These are phyloP conservation scores for Ceratothoa steindachneri DNA, from an alignment of 2,888 invertebrate species.

Conservation along the genomic window DNA sequence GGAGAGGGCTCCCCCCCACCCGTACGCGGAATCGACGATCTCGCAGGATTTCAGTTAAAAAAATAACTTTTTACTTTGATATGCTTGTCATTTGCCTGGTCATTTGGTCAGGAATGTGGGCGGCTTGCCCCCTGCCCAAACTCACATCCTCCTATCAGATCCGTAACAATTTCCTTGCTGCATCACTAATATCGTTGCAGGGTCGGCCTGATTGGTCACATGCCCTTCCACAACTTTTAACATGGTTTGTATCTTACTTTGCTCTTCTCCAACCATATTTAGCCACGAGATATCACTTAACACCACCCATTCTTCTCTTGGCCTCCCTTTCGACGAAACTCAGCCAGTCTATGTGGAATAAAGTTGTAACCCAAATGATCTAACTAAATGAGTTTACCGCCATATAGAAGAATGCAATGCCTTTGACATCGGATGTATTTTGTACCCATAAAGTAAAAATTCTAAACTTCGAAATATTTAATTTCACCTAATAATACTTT, in stretches of 20 bases:
- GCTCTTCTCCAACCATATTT: constrained; percentile 11
- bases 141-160: constrained; percentile 21
- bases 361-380: constrained; percentile 31
- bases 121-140: constrained; percentile 25
- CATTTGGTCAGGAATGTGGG: constrained; percentile 43
- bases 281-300: constrained; percentile 21
- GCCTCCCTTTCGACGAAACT: constrained; percentile 36
- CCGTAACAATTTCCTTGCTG: constrained; percentile 30
- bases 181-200: constrained; percentile 36
- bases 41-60: too few relatives aligned
- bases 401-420: neutral
- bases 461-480: too few relatives aligned
- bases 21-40: too few relatives aligned
- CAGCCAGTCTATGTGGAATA: constrained; percentile 43
- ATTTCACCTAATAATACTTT: too few relatives aligned
- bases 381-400: neutral
- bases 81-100: constrained; percentile 34
- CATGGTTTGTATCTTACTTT: constrained; percentile 36
- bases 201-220: constrained; percentile 33
- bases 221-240: constrained; percentile 39
- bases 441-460: too few relatives aligned
- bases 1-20: too few relatives aligned
- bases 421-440: neutral
- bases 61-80: constrained; percentile 40
- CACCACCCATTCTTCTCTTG: constrained; percentile 29